Evolutionary conservation across 1,140 invertebrate genomes (phyloP), one percentile per base, ranked within the genome.

Genomic region (Pygmarrhopalites habei): DNA sequence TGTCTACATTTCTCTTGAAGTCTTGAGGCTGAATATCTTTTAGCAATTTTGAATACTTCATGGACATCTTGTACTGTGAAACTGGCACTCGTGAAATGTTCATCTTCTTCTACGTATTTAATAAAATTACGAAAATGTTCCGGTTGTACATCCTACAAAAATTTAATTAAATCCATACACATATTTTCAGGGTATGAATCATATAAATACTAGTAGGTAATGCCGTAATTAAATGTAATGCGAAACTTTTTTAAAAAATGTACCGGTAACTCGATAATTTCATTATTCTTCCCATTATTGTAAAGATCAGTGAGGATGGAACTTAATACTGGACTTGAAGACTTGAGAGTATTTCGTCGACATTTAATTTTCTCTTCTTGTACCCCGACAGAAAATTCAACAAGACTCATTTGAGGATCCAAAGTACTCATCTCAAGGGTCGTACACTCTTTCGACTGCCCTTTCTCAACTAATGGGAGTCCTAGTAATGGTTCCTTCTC

Each of bases 71-170:
- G 7, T 19, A 49, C 14, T 14, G 14, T 49, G 47, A 15, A 49
- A 41, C 39, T 41, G 12, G 12, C 39, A 12, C 39, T 41, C 47
- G 14, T 49, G 21, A 49, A 49, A 23, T 49, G 14, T 49, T 49
- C 47, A 23, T 49, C 23, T 49, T n/a, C 39, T 41, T 41, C 39
- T 12, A 41, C 39, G 39, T 41, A 41, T n/a, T 29, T 55, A 5
- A 55, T 5, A 21, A 55, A 55, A 17, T 28, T 55, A 4, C 26
- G 5, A 21, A 55, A 55, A 55, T 55, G 51, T 32, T 55, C 51
- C 10, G 51, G 51, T 5, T 55, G 51, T 5, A 55, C 51, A 32
- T 55, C 51, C n/a, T n/a, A n/a, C n/a, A n/a, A n/a, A n/a, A n/a
- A n/a, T n/a, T n/a, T n/a, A n/a, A n/a, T n/a, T n/a, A n/a, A n/a